Percentiles rank a stretch among this genome's conserved stretches.
Evolutionary conservation across 53 echinoderm and acorn worm genomes (phyloP).

Genomic region (Stichopus horrens): DNA sequence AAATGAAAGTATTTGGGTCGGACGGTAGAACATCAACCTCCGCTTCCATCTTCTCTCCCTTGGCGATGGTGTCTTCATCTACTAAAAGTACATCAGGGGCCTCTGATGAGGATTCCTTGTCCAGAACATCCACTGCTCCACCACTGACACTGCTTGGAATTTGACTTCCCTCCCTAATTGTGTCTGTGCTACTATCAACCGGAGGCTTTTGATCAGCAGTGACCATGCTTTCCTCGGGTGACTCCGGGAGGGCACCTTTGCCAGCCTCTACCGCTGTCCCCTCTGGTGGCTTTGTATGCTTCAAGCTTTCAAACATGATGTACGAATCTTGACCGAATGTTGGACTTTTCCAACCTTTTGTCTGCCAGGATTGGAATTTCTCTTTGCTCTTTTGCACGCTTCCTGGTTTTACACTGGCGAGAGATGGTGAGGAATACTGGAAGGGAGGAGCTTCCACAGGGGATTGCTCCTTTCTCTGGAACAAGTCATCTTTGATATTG

Average conservation of each 20-base stretch:
- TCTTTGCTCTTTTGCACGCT: slow-evolving; percentile 67
- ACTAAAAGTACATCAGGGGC: neutral
- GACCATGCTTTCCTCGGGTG: neutral
- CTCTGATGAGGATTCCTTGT: neutral
- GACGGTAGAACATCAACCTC: neutral
- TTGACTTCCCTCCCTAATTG: neutral
- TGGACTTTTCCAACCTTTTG: slow-evolving; percentile 49
- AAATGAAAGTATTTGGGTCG: slow-evolving; percentile 20
- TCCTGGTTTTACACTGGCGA: slow-evolving; percentile 58
- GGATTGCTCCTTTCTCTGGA: neutral
- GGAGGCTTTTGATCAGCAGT: neutral
- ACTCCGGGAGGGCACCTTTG: slow-evolving; percentile 49
- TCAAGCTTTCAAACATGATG: slow-evolving; percentile 29
- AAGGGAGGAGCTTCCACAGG: neutral
- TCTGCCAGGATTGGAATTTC: slow-evolving; percentile 51
- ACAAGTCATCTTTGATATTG: slow-evolving; percentile 19
- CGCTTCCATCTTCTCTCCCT: neutral
- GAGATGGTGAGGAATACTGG: slow-evolving; percentile 25
- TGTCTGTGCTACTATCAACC: neutral
- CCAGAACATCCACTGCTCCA: neutral
- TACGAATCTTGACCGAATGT: neutral
- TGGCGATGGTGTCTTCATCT: neutral
- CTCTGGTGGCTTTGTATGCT: neutral
- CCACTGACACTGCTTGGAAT: slow-evolving; percentile 52
- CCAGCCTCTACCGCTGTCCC: neutral